Percentiles rank a stretch among this genome's conserved stretches.
Conservation (phyloP, 2,113 vertebrate genomes). For the Caranx ignobilis region DNA sequence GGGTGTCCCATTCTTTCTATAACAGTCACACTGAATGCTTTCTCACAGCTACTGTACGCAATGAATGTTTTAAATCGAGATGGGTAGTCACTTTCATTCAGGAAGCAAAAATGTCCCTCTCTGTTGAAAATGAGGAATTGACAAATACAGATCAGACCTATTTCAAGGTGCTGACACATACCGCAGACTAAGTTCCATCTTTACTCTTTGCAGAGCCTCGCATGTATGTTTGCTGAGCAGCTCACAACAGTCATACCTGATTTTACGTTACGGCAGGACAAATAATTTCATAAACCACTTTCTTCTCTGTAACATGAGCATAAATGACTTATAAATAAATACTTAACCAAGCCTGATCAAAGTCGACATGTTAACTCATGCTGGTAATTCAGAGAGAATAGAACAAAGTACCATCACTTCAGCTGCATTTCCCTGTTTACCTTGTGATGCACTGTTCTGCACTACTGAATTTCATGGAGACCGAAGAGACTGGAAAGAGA, state of each 20-base stretch:
- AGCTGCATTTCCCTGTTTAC: not conserved
- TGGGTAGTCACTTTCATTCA: not conserved
- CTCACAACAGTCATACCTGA: not conserved
- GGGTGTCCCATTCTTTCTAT: not conserved
- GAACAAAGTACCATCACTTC: not conserved
- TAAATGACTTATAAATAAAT: not conserved
- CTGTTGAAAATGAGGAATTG: not conserved
- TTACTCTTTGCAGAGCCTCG: not conserved
- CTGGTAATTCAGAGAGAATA: not conserved
- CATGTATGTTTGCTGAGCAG: not conserved
- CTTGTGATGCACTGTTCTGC: no score
- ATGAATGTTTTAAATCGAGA: not conserved
- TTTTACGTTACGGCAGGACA: not conserved
- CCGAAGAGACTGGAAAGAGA: not conserved
- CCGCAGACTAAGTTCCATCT: not conserved
- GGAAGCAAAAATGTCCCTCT: not conserved
- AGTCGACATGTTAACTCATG: constrained; percentile 9
- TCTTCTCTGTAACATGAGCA: no score
- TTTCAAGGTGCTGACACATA: not conserved
- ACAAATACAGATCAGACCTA: not conserved
- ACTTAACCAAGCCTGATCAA: not conserved
- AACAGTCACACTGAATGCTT: not conserved
- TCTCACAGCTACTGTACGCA: not conserved
- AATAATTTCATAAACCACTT: no score
- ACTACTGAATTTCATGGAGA: not conserved